Evolutionary conservation across 2,113 vertebrate species (phyloP), one percentile per base, ranked within the genome.

Genomic region (Gymnobelideus leadbeateri): DNA sequence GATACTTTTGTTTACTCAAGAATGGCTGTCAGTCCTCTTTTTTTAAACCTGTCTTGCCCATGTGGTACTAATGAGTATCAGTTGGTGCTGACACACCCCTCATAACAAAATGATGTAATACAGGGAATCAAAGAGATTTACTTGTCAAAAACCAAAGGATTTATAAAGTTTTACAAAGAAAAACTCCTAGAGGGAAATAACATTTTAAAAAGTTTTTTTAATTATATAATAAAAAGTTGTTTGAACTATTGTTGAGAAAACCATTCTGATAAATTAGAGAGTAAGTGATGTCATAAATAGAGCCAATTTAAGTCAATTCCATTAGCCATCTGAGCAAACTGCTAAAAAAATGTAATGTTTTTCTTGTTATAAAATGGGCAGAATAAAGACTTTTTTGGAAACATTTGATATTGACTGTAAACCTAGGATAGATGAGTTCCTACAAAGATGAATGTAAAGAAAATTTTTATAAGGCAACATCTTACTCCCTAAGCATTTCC

Each of bases 151-250:
- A 61, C 47, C 21, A 92, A 89, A 84, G 50, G 51, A 97, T 28
- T 61, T 91, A 43, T 51, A 90, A 94, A 55, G 46, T n/a, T 84
- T 93, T 89, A 52, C 46, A 24, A 94, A 90, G 43, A 37, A 92
- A 92, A 28, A 28, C 28, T 93, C 37, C 84, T 94, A 0, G 92
- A 91, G 16, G 16, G 16, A 84, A 84, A 84, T 43, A 21, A 77
- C 16, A 68, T 77, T 84, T 84, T 84, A 6, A 21, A 21, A 14
- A n/a, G 19, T 21, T 25, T 61, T 84, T 84, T 84, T 84, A 47
- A 31, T 31, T 0, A 0, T 2, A 1, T 24, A 43, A 10, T 57
- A 5, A 31, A 55, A 55, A 0, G 25, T 1, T 23, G n/a, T 2
- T 19, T 31, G 52, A 46, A 52, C 0, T 3, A 0, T 31, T 77